Conservation (phyloP, 2,797 vertebrate species). For the Melanotaenia boesemani region DNA sequence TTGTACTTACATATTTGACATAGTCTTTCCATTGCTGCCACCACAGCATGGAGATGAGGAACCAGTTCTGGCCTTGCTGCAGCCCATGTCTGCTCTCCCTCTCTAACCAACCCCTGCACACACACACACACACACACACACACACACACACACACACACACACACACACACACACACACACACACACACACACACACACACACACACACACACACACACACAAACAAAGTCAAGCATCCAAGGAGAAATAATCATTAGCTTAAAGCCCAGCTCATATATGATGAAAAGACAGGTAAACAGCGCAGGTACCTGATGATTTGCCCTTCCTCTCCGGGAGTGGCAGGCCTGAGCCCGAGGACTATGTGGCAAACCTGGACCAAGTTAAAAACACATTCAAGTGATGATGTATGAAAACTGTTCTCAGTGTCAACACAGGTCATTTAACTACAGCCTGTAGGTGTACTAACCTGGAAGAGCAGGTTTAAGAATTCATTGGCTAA, state of each 20-base stretch:
- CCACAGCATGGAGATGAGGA: slow-evolving; percentile 97
- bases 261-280: neutral
- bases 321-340: slow-evolving; percentile 96
- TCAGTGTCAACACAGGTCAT: neutral
- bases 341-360: slow-evolving; percentile 94
- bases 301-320: slow-evolving; percentile 92
- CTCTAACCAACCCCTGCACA: slow-evolving; percentile 93
- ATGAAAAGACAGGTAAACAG: neutral
- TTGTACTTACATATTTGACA: slow-evolving; percentile 94
- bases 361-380: slow-evolving; percentile 93
- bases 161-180: slow-evolving; percentile 8
- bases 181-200: slow-evolving; percentile 20
- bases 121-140: slow-evolving; percentile 20
- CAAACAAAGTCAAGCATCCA: neutral
- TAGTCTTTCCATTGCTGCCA: slow-evolving; percentile 99
- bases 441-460: neutral
- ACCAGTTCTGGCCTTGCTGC: slow-evolving; percentile 95
- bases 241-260: neutral
- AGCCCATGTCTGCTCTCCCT: slow-evolving; percentile 96
- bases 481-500: slow-evolving; percentile 98
- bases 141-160: slow-evolving; percentile 12
- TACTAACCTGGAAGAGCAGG: slow-evolving; percentile 95
- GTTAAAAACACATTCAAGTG: slow-evolving; percentile 21
- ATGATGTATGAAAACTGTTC: neutral
- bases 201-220: slow-evolving; percentile 15